Conservation (phyloP, 1,140 invertebrate species). For the Euborellia annulipes region DNA sequence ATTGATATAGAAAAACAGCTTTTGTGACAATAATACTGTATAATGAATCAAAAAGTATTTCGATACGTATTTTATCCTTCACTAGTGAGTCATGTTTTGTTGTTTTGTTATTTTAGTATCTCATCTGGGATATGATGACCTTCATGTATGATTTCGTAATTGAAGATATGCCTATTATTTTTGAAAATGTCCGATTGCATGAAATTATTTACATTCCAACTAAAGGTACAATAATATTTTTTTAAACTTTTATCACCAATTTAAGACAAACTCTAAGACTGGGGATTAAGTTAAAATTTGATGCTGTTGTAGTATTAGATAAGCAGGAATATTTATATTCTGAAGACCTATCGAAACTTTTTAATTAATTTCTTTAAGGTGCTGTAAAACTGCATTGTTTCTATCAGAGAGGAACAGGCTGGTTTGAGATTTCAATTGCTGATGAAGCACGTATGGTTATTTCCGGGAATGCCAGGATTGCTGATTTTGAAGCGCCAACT, state of each 20-base stretch:
- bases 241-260: background rate
- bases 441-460: background rate
- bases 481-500: too few relatives aligned
- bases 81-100: background rate
- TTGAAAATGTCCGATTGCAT: conserved; percentile 38
- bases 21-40: background rate
- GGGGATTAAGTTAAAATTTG: background rate
- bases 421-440: background rate
- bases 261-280: background rate
- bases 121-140: conserved; percentile 41
- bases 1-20: background rate
- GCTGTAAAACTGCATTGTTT: background rate
- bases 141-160: conserved; percentile 28
- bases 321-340: background rate
- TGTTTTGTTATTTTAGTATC: conserved; percentile 14
- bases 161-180: conserved; percentile 31
- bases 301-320: background rate
- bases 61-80: background rate
- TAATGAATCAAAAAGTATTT: background rate
- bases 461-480: background rate
- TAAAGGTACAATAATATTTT: conserved; percentile 21
- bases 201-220: conserved; percentile 36
- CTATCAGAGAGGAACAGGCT: conserved; percentile 1
- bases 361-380: conserved; percentile 2
- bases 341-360: background rate